Percentiles rank a stretch among this genome's conserved stretches.
Conservation (phyloP, 2,888 invertebrate genomes). For the Deilephila elpenor region DNA sequence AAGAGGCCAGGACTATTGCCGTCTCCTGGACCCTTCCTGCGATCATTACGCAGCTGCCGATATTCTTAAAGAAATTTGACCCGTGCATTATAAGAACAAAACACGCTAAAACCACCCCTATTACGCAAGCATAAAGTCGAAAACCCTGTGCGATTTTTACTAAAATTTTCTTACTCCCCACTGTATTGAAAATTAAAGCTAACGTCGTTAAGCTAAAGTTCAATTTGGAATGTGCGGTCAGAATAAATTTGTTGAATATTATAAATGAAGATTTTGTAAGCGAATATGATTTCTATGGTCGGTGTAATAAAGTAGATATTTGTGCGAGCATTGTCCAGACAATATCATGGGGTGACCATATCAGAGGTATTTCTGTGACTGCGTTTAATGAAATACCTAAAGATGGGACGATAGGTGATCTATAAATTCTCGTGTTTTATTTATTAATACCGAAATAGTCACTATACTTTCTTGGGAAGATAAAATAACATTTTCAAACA, state of each 20-base stretch:
- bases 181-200: neutral
- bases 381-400: conserved; percentile 25
- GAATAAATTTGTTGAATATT: conserved; percentile 23
- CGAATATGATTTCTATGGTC: neutral
- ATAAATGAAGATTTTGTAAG: neutral
- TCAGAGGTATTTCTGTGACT: conserved; percentile 23
- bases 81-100: conserved; percentile 13
- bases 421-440: neutral
- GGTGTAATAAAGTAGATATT: neutral
- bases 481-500: neutral
- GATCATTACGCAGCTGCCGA: conserved; percentile 28
- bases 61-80: conserved; percentile 33
- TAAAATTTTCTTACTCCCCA: neutral
- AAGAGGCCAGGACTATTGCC: neutral
- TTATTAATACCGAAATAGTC: neutral
- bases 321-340: neutral
- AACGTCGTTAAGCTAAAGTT: neutral
- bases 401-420: conserved; percentile 21
- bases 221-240: neutral
- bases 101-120: neutral
- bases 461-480: neutral
- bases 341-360: conserved; percentile 20
- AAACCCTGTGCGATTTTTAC: neutral
- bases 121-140: neutral
- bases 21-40: conserved; percentile 15